phyloP scores from a whole-genome alignment of 2,797 vertebrate species.

The Microchirus variegatus region DNA sequence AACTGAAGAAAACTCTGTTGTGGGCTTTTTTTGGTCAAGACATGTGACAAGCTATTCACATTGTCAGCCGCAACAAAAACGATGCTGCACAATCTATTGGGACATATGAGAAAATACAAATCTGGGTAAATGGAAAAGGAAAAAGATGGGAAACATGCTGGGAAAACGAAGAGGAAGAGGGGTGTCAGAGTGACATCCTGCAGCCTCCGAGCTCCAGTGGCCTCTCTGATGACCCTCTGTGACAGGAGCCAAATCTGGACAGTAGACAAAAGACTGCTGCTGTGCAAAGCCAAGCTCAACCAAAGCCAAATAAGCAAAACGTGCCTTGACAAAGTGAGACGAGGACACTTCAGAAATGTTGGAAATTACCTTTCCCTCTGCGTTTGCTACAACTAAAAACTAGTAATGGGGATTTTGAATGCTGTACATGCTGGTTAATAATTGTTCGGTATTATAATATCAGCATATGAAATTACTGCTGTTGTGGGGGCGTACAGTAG shows the following conservation, averaged over 20 bases:
- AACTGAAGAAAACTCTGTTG: constrained; percentile 29
- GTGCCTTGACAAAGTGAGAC: constrained; percentile 1
- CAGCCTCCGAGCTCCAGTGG: constrained; percentile 25
- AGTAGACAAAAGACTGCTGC: constrained; percentile 15
- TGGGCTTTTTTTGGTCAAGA: constrained; percentile 10
- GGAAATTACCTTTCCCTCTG: constrained; percentile 38
- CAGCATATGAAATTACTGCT: too few relatives aligned
- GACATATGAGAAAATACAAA: neutral
- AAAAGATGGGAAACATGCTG: constrained; percentile 9
- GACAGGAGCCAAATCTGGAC: constrained; percentile 21
- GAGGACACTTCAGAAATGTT: constrained; percentile 15
- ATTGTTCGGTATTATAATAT: too few relatives aligned
- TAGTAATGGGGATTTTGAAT: neutral
- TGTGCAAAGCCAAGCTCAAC: too few relatives aligned
- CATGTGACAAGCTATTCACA: constrained; percentile 31
- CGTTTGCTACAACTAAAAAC: constrained; percentile 10
- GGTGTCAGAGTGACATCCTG: constrained; percentile 55
- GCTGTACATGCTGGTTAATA: too few relatives aligned
- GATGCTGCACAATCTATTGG: neutral
- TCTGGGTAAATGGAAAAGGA: neutral
- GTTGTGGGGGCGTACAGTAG: too few relatives aligned
- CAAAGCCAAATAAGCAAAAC: constrained; percentile 24
- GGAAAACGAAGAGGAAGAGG: constrained; percentile 24
- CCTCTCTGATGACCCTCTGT: constrained; percentile 20
- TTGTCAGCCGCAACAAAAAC: constrained; percentile 4